These are phyloP conservation scores for Hemiscyllium ocellatum DNA, from an alignment of 2,113 vertebrate species.

Conservation along the genomic window DNA sequence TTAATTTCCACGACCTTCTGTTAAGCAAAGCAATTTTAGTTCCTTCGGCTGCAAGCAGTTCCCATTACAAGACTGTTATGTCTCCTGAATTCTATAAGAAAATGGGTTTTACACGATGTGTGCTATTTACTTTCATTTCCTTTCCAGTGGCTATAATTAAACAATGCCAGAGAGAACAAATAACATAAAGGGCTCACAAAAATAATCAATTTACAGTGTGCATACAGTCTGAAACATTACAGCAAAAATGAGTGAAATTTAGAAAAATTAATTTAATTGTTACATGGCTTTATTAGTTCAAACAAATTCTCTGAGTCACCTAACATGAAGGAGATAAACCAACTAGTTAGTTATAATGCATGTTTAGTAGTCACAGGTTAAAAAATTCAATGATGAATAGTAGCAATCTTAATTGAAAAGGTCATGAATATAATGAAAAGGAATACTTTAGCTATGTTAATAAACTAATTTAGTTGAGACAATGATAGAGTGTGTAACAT, in stretches of 20 bases:
- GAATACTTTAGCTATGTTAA: neutral
- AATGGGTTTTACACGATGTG: conserved; percentile 51
- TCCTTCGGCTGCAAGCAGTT: conserved; percentile 64
- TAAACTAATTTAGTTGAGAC: neutral
- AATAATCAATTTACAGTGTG: neutral
- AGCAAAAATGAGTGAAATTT: neutral
- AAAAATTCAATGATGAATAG: neutral
- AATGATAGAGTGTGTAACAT: neutral
- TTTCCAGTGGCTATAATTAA: neutral
- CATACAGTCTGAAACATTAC: neutral
- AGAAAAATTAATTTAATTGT: neutral
- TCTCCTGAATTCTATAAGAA: conserved; percentile 59
- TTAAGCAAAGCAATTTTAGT: conserved; percentile 82
- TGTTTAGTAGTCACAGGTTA: neutral
- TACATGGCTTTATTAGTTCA: neutral
- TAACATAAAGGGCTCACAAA: neutral
- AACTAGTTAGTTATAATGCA: neutral
- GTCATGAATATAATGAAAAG: neutral
- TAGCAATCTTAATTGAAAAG: neutral
- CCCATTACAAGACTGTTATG: conserved; percentile 62
- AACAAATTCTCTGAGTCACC: neutral
- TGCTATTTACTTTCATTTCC: conserved; percentile 27
- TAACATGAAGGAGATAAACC: neutral
- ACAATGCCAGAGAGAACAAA: neutral
- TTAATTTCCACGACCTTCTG: conserved; percentile 89